A percentile compares a stretch with the other conserved stretches of the same genome.
phyloP scores from a whole-genome alignment of 2,888 invertebrate species.

The Pinctada fucata region DNA sequence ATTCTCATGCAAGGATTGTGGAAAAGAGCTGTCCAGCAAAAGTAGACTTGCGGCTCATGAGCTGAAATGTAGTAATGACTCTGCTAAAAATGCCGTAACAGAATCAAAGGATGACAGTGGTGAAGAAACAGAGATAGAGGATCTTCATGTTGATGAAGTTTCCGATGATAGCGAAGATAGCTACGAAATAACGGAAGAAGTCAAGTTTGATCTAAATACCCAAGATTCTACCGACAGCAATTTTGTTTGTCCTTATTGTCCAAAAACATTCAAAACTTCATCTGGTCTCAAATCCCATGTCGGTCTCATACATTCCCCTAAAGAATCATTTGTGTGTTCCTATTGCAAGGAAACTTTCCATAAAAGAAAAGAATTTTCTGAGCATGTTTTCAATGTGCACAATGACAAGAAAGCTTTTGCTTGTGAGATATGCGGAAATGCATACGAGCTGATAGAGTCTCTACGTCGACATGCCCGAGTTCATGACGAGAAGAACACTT shows the following conservation, averaged over 20 bases:
- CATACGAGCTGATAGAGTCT: slow-evolving; percentile 23
- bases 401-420: slow-evolving; percentile 24
- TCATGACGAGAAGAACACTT: slow-evolving; percentile 20
- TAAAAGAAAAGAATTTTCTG: slow-evolving; percentile 1
- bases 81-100: neutral
- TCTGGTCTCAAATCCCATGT: neutral
- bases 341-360: slow-evolving; percentile 8
- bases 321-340: slow-evolving; percentile 3
- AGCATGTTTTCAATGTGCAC: slow-evolving; percentile 13
- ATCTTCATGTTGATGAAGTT: neutral
- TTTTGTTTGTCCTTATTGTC: neutral
- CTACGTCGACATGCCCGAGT: slow-evolving; percentile 27
- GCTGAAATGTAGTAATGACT: neutral
- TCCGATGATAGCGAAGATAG: neutral
- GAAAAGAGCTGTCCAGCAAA: neutral
- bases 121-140: neutral
- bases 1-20: neutral
- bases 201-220: neutral
- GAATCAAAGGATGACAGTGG: neutral
- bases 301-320: neutral
- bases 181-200: neutral
- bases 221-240: neutral
- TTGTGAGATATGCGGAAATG: slow-evolving; percentile 30
- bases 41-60: neutral
- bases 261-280: neutral